phyloP scores from a whole-genome alignment of 2,888 invertebrate genomes.

The Halictus ligatus region DNA sequence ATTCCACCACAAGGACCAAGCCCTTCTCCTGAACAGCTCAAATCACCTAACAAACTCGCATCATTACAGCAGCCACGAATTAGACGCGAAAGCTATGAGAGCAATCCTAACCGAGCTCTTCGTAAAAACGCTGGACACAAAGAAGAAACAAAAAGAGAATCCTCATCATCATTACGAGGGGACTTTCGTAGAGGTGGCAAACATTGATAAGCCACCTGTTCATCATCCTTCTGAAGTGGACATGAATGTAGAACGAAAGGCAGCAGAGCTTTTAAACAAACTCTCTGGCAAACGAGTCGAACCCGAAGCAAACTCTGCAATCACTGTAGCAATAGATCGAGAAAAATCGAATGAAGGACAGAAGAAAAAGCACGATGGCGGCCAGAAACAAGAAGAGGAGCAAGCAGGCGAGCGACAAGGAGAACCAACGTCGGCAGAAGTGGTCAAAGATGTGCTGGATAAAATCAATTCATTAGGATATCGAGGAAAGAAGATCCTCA shows the following conservation, averaged over 20 bases:
- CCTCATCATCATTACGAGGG: slow-evolving; percentile 78
- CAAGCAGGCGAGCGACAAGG: neutral
- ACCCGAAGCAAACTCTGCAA: neutral
- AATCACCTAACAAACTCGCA: slow-evolving; percentile 32
- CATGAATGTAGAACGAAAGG: neutral
- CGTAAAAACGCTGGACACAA: slow-evolving; percentile 75
- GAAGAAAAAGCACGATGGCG: neutral
- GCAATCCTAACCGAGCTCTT: slow-evolving; percentile 77
- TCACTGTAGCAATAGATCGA: neutral
- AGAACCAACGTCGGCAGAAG: slow-evolving; percentile 84
- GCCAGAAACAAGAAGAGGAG: neutral
- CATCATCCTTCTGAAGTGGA: neutral
- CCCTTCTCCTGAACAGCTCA: slow-evolving; percentile 47
- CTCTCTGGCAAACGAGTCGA: neutral
- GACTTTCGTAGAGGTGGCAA: slow-evolving; percentile 74
- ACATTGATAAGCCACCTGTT: slow-evolving; percentile 76
- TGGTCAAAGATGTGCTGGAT: slow-evolving; percentile 87
- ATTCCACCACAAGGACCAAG: slow-evolving; percentile 85
- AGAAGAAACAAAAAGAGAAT: slow-evolving; percentile 75
- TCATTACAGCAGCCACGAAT: slow-evolving; percentile 76
- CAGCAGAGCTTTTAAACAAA: neutral
- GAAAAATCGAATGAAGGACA: neutral
- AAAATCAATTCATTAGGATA: slow-evolving; percentile 87
- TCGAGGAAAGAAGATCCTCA: slow-evolving; percentile 86
- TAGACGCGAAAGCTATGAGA: slow-evolving; percentile 79